Base-by-base conservation (phyloP, 2,888 invertebrate genomes). In the Heliconius ethilla region DNA sequence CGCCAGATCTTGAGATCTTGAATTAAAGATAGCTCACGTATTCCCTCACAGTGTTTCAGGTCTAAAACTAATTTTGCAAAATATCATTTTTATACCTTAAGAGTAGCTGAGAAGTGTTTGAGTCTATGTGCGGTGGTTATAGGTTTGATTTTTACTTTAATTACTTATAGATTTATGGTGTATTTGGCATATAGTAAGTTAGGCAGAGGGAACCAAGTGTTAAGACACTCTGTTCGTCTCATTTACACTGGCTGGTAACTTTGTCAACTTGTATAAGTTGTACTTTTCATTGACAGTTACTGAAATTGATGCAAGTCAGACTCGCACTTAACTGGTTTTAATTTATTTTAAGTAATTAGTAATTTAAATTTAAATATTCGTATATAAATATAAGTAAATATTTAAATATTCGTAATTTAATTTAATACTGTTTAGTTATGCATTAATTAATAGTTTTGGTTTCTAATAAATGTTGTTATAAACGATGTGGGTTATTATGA, bases 1-100 rank as follows among this genome's bases (percentile, higher is more conserved):
- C 70, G 63, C 25, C 70, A n/a, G 73, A 59, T 66, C 73, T 29
- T 73, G 72, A 78, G 84, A 83, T 80, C 69, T 76, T 83, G 82
- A 83, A 83, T 83, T 84, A 82, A 83, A 84, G 83, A 83, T 83
- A 83, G 75, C 81, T 78, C 83, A 83, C 83, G 83, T 76, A 15
- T 25, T 76, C 76, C 78, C 40, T 27, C 37, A 70, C 77, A 73
- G 59, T 22, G 55, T 66, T 66, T 77, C 25, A 33, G 59, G 59
- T 25, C 27, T 37, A 37, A 33, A 62, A 33, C 6, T 3, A 33
- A 70, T 51, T 55, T 29, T 22, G 22, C 29, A 51, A 51, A 55
- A 15, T 27, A 25, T 70, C 22, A 55, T 55, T 70, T 70, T 55
- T 59, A 33, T 55, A 55, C 22, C 13, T 18, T 11, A 66, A 29